A percentile compares a stretch with the other conserved stretches of the same genome.
phyloP scores from a whole-genome alignment of 2,113 vertebrate species.

The Amblyornis subalaris region DNA sequence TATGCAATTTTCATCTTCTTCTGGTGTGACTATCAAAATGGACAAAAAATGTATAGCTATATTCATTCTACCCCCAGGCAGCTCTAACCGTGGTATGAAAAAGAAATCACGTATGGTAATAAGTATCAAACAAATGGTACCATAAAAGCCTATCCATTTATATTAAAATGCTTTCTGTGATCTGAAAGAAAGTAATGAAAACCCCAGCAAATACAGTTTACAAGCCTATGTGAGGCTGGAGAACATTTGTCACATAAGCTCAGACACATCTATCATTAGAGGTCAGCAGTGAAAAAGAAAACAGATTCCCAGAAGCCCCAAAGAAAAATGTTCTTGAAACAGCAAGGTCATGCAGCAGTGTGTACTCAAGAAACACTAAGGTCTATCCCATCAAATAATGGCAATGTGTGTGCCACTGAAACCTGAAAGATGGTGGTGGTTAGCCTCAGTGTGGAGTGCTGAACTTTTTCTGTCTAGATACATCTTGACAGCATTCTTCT shows the following conservation, averaged over 20 bases:
- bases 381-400: background rate
- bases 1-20: background rate
- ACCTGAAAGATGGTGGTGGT: background rate
- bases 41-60: background rate
- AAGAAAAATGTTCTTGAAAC: slow-evolving; percentile 36
- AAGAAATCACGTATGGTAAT: slow-evolving; percentile 31
- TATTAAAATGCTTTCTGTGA: slow-evolving; percentile 18
- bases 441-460: background rate
- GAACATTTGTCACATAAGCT: slow-evolving; percentile 28
- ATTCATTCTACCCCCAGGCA: background rate
- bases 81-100: background rate
- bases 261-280: slow-evolving; percentile 35
- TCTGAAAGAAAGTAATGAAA: slow-evolving; percentile 19
- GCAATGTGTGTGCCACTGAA: background rate
- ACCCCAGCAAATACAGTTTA: background rate
- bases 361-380: background rate
- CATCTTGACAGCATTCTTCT: background rate
- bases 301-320: slow-evolving; percentile 27
- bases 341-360: slow-evolving; percentile 10
- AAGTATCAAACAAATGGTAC: slow-evolving; percentile 11
- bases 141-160: slow-evolving; percentile 22
- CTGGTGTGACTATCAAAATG: background rate
- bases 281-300: slow-evolving; percentile 39
- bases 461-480: background rate
- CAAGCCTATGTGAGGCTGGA: background rate